Percentiles rank a stretch among this genome's conserved stretches.
Conservation (phyloP, 2,888 invertebrate genomes). For the Drosophila anomalata region DNA sequence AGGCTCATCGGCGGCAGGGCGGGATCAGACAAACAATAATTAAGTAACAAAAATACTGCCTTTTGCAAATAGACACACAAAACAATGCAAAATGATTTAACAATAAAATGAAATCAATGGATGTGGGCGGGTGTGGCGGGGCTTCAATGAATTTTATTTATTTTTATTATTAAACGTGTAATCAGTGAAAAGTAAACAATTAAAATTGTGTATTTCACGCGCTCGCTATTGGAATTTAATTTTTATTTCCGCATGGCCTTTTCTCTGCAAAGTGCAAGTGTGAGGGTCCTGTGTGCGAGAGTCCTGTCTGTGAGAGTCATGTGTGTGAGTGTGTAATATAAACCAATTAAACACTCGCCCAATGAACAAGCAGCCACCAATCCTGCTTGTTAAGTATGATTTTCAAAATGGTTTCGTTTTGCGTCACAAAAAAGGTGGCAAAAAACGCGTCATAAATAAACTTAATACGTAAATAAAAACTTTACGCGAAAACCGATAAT, state of each 20-base stretch:
- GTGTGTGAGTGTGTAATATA: constrained; percentile 57
- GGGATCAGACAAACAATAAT: constrained; percentile 52
- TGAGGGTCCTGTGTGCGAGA: neutral
- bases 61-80: constrained; percentile 10
- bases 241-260: constrained; percentile 17
- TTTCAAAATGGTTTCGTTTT: constrained; percentile 44
- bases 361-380: constrained; percentile 53
- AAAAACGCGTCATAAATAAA: constrained; percentile 42
- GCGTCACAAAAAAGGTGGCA: constrained; percentile 11
- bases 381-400: constrained; percentile 37
- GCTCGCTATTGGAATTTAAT: constrained; percentile 22
- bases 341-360: constrained; percentile 65
- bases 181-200: constrained; percentile 64
- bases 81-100: constrained; percentile 46
- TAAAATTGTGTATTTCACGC: constrained; percentile 51
- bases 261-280: neutral
- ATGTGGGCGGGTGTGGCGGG: neutral
- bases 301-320: neutral
- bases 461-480: constrained; percentile 41
- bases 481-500: constrained; percentile 25
- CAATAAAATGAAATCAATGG: constrained; percentile 41
- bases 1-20: neutral
- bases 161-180: constrained; percentile 60
- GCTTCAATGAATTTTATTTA: constrained; percentile 46
- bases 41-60: constrained; percentile 50